Evolutionary conservation across 2,888 invertebrate species (phyloP), one percentile per base, ranked within the genome.

Genomic region (Venusia cambrica): DNA sequence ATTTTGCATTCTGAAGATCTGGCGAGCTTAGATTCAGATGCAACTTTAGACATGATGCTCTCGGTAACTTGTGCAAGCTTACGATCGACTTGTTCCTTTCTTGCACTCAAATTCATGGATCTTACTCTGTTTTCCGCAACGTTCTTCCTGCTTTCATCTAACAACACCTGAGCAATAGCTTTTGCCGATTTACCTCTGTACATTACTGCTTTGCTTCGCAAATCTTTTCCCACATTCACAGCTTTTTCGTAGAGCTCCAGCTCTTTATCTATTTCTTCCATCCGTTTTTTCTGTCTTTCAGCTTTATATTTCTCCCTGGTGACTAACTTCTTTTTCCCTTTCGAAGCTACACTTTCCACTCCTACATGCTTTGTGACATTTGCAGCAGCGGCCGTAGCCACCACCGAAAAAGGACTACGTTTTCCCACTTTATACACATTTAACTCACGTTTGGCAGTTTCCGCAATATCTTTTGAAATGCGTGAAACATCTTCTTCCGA

Each of bases 111-210:
- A 30, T 74, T 62, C 38, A 75, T 54, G 46, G 57, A 67, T 6
- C 62, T 62, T 3, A 54, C 73, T 71, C 66, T 77, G 3, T 64
- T 67, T 31, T 73, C 77, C 0, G 83, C 78, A 16, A 92, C 84
- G 62, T 90, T 90, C 46, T 74, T 81, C 31, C 88, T 65, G 15
- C 88, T 91, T 52, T 92, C 90, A 17, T 89, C 87, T 20, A 93
- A 70, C 19, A 93, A 74, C 5, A 90, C 90, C 43, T 89, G 89
- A 48, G 91, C 92, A 41, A 95, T 95, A 22, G 91, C 91, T 60
- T 89, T 91, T 3, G 94, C 94, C 1, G 94, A 94, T 85, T 92
- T 94, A 27, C 93, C 94, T 56, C 92, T 89, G 24, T 93, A 90
- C 70, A 89, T 74, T 67, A 87, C 79, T 44, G 90, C 89, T 62